Percentiles rank a stretch among this genome's conserved stretches.
phyloP scores from a whole-genome alignment of 2,797 vertebrate species.

The Uromys caudimaculatus region DNA sequence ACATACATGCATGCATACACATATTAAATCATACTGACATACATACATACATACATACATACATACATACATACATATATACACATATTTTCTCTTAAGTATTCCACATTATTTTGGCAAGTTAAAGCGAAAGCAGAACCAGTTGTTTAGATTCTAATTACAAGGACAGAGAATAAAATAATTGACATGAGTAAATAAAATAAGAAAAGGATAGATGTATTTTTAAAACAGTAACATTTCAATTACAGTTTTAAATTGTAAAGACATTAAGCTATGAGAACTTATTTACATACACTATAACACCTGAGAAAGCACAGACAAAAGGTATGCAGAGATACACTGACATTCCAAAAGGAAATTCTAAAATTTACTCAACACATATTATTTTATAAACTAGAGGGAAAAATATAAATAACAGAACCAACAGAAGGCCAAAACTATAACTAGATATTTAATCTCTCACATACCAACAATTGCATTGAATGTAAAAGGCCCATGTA shows the following conservation, averaged over 20 bases:
- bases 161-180: not conserved
- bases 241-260: not conserved
- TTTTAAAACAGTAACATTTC: not conserved
- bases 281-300: not conserved
- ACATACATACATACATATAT: too few species aligned
- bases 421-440: not conserved
- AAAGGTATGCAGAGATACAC: not conserved
- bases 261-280: not conserved
- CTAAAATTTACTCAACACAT: not conserved
- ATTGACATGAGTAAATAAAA: not conserved
- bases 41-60: too few species aligned
- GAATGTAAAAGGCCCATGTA: not conserved
- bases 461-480: not conserved
- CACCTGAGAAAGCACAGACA: not conserved
- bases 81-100: not conserved
- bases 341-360: not conserved
- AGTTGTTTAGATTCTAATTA: not conserved
- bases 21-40: too few species aligned
- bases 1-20: too few species aligned
- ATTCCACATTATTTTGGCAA: not conserved
- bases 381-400: not conserved
- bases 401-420: not conserved
- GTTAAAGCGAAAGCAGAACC: not conserved
- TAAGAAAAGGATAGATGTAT: not conserved
- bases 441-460: not conserved